These are phyloP conservation scores for Wiebesia pumilae DNA, from an alignment of 1,140 invertebrate species.

Conservation along the genomic window DNA sequence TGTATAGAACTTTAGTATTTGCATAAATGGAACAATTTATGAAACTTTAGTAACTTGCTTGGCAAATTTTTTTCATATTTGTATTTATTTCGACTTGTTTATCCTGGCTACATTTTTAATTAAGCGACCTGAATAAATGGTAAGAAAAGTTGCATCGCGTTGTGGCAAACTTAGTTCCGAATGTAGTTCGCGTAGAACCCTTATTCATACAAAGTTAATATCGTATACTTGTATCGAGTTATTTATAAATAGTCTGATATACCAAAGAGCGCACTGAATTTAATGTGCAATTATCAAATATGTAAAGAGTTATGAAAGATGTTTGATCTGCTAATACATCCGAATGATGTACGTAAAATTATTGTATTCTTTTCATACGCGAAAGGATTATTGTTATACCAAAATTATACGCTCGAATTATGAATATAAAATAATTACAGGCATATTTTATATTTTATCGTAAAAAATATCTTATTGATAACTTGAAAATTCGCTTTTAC, in stretches of 20 bases:
- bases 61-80: conserved; percentile 25
- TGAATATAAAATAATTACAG: too few species aligned
- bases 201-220: conserved; percentile 46
- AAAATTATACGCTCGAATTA: too few species aligned
- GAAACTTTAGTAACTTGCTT: conserved; percentile 31
- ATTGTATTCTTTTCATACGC: too few species aligned
- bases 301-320: too few species aligned
- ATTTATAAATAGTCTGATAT: too few species aligned
- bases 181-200: background rate
- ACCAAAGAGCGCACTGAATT: too few species aligned
- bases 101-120: conserved; percentile 29
- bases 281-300: background rate
- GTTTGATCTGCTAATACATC: too few species aligned
- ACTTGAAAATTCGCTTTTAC: too few species aligned
- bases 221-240: background rate
- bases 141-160: conserved; percentile 18
- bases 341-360: too few species aligned
- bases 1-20: conserved; percentile 48
- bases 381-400: too few species aligned
- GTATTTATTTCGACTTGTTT: conserved; percentile 31
- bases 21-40: conserved; percentile 47
- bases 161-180: conserved; percentile 23
- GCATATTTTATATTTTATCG: too few species aligned
- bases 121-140: conserved; percentile 6
- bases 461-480: too few species aligned